phyloP scores from a whole-genome alignment of 1,140 invertebrate species.

The Samia ricini region DNA sequence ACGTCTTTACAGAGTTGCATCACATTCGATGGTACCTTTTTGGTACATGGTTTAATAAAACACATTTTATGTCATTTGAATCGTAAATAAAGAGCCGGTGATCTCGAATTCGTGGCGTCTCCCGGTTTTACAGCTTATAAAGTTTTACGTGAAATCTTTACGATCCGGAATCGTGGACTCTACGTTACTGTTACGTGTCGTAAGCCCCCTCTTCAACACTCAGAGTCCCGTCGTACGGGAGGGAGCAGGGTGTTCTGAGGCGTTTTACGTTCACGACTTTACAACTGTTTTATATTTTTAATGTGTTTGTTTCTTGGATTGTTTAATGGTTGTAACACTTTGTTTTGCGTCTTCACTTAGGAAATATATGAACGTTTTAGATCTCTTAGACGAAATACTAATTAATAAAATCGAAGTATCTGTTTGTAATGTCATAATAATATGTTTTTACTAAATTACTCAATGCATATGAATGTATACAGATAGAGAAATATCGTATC shows the following conservation, averaged over 20 bases:
- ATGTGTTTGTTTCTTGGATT: not conserved
- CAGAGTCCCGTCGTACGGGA: too few relatives aligned
- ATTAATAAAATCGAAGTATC: too few relatives aligned
- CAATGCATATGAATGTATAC: too few relatives aligned
- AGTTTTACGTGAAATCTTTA: not conserved
- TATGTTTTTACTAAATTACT: too few relatives aligned
- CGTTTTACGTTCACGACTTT: not conserved
- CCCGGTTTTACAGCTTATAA: not conserved
- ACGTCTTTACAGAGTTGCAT: not conserved
- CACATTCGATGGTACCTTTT: not conserved
- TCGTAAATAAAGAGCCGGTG: not conserved
- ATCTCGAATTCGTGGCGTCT: not conserved
- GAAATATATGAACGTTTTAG: too few relatives aligned
- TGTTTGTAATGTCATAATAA: too few relatives aligned
- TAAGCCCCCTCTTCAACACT: not conserved
- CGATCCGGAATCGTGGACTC: not conserved
- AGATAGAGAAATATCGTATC: too few relatives aligned
- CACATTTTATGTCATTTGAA: not conserved
- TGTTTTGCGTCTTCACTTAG: too few relatives aligned
- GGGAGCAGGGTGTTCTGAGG: too few relatives aligned
- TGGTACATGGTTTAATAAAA: not conserved
- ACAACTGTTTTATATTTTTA: not conserved
- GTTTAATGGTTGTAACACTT: not conserved
- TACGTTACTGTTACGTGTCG: not conserved
- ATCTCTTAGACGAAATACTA: too few relatives aligned